phyloP scores from a whole-genome alignment of 2,888 invertebrate species.

The Shargacucullia verbasci region DNA sequence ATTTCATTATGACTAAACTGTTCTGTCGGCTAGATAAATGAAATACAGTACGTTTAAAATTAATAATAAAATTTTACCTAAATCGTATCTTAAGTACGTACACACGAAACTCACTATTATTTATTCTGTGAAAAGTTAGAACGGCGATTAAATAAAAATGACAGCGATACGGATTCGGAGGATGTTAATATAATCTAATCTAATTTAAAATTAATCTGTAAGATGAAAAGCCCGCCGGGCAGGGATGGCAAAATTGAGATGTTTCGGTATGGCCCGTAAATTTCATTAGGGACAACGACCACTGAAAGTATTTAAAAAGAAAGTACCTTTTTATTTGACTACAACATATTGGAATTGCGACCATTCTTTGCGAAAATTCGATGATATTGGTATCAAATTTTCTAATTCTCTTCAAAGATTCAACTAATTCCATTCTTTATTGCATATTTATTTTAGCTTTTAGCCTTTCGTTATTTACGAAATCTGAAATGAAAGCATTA shows the following conservation, averaged over 20 bases:
- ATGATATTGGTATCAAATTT: conserved; percentile 35
- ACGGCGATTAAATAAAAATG: conserved; percentile 70
- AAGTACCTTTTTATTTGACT: conserved; percentile 43
- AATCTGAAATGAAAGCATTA: too few relatives aligned
- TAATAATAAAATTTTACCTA: too few relatives aligned
- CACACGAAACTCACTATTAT: conserved; percentile 24
- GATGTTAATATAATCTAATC: conserved; percentile 82
- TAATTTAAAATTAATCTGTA: conserved; percentile 83
- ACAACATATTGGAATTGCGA: conserved; percentile 46
- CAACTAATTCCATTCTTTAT: too few relatives aligned
- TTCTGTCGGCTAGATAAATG: too few relatives aligned
- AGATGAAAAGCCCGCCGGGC: conserved; percentile 74
- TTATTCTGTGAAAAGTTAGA: too few relatives aligned
- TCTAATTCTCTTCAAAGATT: too few relatives aligned
- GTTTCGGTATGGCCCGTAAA: conserved; percentile 72
- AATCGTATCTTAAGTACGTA: conserved; percentile 4
- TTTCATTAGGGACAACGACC: conserved; percentile 75
- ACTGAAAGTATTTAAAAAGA: conserved; percentile 70
- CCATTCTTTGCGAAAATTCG: conserved; percentile 29
- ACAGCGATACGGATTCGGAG: conserved; percentile 70
- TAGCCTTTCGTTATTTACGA: too few relatives aligned
- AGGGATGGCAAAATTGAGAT: conserved; percentile 68
- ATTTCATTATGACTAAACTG: too few relatives aligned
- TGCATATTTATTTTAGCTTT: too few relatives aligned
- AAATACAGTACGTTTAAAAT: too few relatives aligned